These are phyloP conservation scores for Porites rus DNA, from an alignment of 92 coral and sea anemone genomes.

Conservation along the genomic window DNA sequence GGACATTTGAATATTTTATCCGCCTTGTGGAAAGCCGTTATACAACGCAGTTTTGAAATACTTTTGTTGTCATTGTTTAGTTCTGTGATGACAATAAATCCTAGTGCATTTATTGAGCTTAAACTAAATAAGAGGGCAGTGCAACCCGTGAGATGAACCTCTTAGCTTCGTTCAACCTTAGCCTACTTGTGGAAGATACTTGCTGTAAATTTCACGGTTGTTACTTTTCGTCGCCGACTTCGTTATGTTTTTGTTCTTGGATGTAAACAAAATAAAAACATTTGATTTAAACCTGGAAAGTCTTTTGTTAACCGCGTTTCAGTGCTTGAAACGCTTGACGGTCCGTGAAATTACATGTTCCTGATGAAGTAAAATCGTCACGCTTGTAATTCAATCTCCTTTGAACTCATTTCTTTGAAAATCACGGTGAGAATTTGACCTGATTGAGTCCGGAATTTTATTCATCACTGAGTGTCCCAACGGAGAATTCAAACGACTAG, in stretches of 20 bases:
- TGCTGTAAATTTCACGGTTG: not conserved
- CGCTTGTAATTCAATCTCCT: constrained; percentile 39
- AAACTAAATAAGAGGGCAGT: not conserved
- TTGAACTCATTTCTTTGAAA: constrained; percentile 12
- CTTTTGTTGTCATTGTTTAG: not conserved
- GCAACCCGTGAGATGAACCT: not conserved
- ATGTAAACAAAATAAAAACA: constrained; percentile 34
- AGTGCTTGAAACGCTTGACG: constrained; percentile 46
- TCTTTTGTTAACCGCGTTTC: constrained; percentile 37
- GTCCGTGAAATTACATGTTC: constrained; percentile 52
- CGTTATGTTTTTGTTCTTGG: constrained; percentile 36
- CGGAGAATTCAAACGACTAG: not conserved
- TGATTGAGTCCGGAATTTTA: constrained; percentile 30
- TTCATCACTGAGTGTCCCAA: constrained; percentile 8
- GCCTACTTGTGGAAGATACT: too few species aligned
- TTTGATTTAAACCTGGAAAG: constrained; percentile 15
- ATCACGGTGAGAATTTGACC: constrained; percentile 40
- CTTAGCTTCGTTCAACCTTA: not conserved
- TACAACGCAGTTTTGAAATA: not conserved
- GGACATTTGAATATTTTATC: constrained; percentile 80
- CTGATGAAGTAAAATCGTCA: constrained; percentile 19
- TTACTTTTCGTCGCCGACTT: constrained; percentile 2
- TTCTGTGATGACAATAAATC: not conserved
- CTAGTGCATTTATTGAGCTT: not conserved
- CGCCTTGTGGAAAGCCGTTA: constrained; percentile 5